phyloP scores from a whole-genome alignment of 2,113 vertebrate species.

The Mungos mungo region DNA sequence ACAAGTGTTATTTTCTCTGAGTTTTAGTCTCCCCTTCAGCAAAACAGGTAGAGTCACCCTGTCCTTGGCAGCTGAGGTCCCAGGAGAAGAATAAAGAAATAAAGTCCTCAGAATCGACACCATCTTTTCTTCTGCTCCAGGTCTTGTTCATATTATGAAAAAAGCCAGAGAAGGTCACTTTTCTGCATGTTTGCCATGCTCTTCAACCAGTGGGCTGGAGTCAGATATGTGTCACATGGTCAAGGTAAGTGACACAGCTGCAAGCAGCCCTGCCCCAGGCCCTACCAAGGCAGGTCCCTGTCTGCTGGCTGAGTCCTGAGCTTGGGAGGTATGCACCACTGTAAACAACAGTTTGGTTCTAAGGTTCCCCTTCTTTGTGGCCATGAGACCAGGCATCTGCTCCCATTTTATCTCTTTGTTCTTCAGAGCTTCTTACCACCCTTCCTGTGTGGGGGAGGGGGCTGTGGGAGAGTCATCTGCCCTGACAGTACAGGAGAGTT shows the following conservation, averaged over 20 bases:
- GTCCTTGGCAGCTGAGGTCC: neutral
- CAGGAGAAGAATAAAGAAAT: neutral
- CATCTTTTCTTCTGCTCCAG: neutral
- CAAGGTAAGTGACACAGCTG: neutral
- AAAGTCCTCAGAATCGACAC: neutral
- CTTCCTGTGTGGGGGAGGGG: neutral
- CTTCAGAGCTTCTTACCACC: too few species aligned
- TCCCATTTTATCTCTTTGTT: neutral
- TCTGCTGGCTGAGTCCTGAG: neutral
- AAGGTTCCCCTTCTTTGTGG: neutral
- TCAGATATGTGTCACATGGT: too few species aligned
- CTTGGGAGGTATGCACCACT: too few species aligned
- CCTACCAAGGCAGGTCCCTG: neutral
- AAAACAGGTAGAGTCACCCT: neutral
- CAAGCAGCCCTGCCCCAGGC: neutral
- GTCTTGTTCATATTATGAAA: neutral
- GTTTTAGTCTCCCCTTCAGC: neutral
- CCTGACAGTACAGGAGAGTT: accelerated
- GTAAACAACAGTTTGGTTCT: neutral
- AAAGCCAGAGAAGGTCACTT: neutral
- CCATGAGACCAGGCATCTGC: neutral
- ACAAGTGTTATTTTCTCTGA: neutral
- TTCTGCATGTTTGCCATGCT: neutral
- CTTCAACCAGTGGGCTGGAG: neutral
- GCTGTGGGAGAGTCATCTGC: neutral